Evolutionary conservation across 2,888 invertebrate species (phyloP), one percentile per base, ranked within the genome.

Genomic region (Listrodromus nycthemerus): DNA sequence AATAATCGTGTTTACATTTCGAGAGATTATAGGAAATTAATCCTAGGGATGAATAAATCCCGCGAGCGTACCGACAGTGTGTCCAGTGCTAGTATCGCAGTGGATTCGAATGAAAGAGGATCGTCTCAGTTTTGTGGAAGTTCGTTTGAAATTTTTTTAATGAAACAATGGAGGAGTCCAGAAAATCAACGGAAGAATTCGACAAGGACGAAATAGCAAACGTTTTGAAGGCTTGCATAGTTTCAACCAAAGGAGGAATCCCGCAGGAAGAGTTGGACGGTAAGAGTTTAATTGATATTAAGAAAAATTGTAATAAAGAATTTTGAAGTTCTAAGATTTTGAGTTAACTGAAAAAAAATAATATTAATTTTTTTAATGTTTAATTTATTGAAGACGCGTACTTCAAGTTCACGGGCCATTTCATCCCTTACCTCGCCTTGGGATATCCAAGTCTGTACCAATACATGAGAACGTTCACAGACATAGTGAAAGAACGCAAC

Each of bases 241-340:
- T 83, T 1, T 84, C 88, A 1, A 75, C 78, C 10, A 84, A 86
- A 82, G 88, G 86, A 48, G 89, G 89, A 13, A 27, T 89, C 6
- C 82, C 82, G 10, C 21, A 85, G 19, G 55, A 65, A 1, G 67
- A 85, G 24, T 48, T 89, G 21, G 85, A 89, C 10, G 67, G 89
- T 88, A 74, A 86, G 70, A 33, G 16, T 21, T 50, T 27, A 33
- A n/a, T 30, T 33, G 45, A 0, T 0, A 37, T 58, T 21, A 19
- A 33, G 33, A 10, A 7, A 48, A 67, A 37, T n/a, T n/a, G n/a
- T n/a, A 37, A 70, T 24, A 2, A 19, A 33, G 6, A 30, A 30
- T n/a, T n/a, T n/a, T n/a, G n/a, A 30, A 30, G 4, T 30, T 3
- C n/a, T 5, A 30, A 30, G 6, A 30, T 30, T 30, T 0, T 5